Evolutionary conservation across 2,113 vertebrate species (phyloP).

Genomic region (Plestiodon gilberti): DNA sequence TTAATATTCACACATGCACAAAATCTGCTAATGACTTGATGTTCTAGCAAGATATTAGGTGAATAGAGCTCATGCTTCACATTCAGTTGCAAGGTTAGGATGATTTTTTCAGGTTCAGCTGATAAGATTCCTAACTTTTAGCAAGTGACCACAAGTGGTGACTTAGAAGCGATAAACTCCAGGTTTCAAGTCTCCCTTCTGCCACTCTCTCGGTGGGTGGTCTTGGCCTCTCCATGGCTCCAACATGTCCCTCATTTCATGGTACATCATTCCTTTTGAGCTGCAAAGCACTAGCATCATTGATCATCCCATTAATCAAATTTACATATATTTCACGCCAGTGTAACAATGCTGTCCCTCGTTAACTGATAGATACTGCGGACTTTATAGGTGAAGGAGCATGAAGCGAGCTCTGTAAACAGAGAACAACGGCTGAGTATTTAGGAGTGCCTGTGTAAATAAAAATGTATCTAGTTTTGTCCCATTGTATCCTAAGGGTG

Average conservation of each 20-base stretch:
- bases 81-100: not conserved
- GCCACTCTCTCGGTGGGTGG: not conserved
- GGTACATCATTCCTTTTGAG: not conserved
- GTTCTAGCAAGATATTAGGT: not conserved
- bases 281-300: not conserved
- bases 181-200: slow-evolving; percentile 1
- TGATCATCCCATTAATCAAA: not conserved
- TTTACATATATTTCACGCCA: not conserved
- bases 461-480: too few relatives aligned
- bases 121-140: not conserved
- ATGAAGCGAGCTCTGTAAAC: not conserved
- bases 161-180: not conserved
- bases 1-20: not conserved
- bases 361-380: not conserved
- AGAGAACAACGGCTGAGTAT: not conserved
- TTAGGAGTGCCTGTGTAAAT: not conserved
- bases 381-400: not conserved
- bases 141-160: slow-evolving; percentile 4
- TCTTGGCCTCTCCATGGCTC: slow-evolving; percentile 1
- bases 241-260: not conserved
- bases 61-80: not conserved
- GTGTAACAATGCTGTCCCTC: not conserved
- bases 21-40: not conserved
- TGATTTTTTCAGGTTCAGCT: not conserved
- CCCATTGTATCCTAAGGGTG: too few relatives aligned